Base-by-base conservation (phyloP, 2,113 vertebrate species). In the Macrotus californicus region DNA sequence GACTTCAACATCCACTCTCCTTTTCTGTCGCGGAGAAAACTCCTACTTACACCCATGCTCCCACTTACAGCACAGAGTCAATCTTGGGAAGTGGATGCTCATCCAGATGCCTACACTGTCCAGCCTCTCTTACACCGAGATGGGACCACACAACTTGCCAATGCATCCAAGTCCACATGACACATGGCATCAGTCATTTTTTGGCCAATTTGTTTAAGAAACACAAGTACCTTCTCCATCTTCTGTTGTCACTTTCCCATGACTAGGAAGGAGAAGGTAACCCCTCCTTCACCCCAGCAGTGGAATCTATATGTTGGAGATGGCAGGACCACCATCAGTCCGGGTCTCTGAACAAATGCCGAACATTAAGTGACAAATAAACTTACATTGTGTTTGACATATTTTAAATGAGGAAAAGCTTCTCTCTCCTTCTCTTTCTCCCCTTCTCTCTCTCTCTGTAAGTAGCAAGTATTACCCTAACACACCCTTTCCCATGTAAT, bases 11-110 rank as follows among this genome's bases (percentile, higher is more conserved):
- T 81, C 31, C 46, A 0, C 69, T 90, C 54, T 94, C 6, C 16
- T 83, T 90, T 81, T 77, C 41, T 88, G 10, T 72, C 81, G 9
- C 59, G 8, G 31, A 87, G n/a, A 76, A 87, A 87, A 76, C 9
- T 59, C 31, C 36, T 43, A 31, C 26, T 50, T 48, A 85, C 89
- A 70, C 46, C 31, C 31, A 12, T 21, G 18, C 22, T 50, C 12
- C 4, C 31, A n/a, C 48, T 46, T 10, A 46, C 5, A 80, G 75
- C 50, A 4, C 46, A 41, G 81, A 84, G 13, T 61, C 36, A 14
- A 46, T 56, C 41, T 66, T 43, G 2, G 72, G 11, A 54, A 84
- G 15, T 4, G 6, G 18, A 21, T 70, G 3, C 3, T 67, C 2
- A 39, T 36, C 1, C 13, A 56, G 66, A 46, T n/a, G 39, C 41